Evolutionary conservation across 2,797 vertebrate species (phyloP), one percentile per base, ranked within the genome.

Genomic region (Eospalax fontanierii): DNA sequence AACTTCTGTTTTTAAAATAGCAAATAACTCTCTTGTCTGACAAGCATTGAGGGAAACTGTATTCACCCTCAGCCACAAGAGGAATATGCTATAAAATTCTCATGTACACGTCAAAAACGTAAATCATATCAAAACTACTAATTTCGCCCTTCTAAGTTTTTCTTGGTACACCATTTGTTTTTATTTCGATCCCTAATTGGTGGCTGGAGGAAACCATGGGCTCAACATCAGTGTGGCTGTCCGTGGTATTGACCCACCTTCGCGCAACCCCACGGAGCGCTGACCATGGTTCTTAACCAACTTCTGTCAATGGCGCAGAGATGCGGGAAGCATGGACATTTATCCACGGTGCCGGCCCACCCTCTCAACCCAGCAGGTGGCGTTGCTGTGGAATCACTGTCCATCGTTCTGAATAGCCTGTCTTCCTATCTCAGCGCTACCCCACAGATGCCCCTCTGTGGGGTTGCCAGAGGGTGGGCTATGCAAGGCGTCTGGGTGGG

Each of bases 1-100:
- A 94, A 94, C 12, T 61, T 63, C 86, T 80, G 38, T 94, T 76
- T 79, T 87, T 95, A 97, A 97, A 96, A 91, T 40, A 90, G 74
- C 90, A 93, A 84, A 84, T 70, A 63, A 95, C 94, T 68, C 93
- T 70, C n/a, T 92, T 84, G 6, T 85, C 71, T 93, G 91, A 93
- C 28, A 74, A 92, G 30, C 71, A 74, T 95, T 84, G 71, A 88
- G 81, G 65, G 87, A 90, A 94, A 89, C 94, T 46, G 71, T 22
- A 9, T 54, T 28, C 9, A 2, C 33, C 94, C 33, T 38, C 22
- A 95, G 63, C 18, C 89, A 68, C 65, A 74, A 81, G n/a, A 50
- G 4, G 30, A 68, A 87, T 74, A 30, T 63, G 57, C 19, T 81
- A 6, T 65, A 73, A 43, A 84, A 40, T 75, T 68, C 73, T 88